Evolutionary conservation across 2,888 invertebrate species (phyloP).

Genomic region (Spilarctia lutea): DNA sequence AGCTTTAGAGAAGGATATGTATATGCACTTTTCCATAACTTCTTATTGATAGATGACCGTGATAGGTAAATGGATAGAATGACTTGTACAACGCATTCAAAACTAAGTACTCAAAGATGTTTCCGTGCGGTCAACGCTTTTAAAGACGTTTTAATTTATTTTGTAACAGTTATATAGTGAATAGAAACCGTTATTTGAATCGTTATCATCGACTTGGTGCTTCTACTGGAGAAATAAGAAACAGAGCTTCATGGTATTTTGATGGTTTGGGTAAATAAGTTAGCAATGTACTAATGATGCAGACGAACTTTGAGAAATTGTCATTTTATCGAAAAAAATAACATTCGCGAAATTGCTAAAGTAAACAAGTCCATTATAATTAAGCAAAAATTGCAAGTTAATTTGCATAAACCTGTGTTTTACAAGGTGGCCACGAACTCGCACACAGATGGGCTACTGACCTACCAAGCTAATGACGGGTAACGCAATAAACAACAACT

Average conservation of each 20-base stretch:
- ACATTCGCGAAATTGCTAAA: background rate
- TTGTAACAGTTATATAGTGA: background rate
- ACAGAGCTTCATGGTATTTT: background rate
- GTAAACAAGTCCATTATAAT: background rate
- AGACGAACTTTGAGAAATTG: no score
- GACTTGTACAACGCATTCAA: background rate
- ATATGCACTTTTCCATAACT: constrained; percentile 4
- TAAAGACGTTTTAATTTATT: background rate
- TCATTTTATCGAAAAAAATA: no score
- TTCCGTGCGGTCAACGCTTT: background rate
- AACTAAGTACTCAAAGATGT: background rate
- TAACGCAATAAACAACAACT: constrained; percentile 52
- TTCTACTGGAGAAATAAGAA: background rate
- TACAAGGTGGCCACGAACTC: constrained; percentile 42
- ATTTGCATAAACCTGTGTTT: constrained; percentile 23
- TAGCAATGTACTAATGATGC: background rate
- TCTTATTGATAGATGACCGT: constrained; percentile 19
- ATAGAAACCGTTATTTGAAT: background rate
- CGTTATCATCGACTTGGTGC: background rate
- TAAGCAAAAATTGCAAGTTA: constrained; percentile 27
- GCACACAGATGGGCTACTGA: constrained; percentile 56
- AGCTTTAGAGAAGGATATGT: constrained; percentile 14
- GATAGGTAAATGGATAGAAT: constrained; percentile 7
- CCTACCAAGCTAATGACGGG: constrained; percentile 55
- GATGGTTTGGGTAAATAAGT: background rate